These are phyloP conservation scores for Brachirus orientalis DNA, from an alignment of 2,113 vertebrate genomes.

Conservation along the genomic window DNA sequence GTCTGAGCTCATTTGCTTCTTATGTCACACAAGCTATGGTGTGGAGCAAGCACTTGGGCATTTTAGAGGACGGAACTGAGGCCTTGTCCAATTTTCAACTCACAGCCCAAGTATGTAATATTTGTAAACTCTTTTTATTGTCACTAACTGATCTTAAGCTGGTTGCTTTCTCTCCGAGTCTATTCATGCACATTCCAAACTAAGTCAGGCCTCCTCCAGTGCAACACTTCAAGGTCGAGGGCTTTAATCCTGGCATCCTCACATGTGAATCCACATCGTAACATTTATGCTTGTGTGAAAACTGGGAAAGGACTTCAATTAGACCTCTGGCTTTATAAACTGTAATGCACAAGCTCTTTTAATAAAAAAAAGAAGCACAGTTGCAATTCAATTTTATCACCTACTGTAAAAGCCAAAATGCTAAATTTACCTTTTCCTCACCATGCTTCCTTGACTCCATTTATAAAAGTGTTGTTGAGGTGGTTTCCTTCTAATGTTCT, in stretches of 20 bases:
- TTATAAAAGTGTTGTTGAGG: constrained; percentile 3
- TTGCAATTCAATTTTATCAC: constrained; percentile 26
- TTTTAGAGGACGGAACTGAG: background rate
- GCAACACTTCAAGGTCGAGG: constrained; percentile 10
- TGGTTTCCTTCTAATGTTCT: constrained; percentile 38
- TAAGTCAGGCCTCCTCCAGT: background rate
- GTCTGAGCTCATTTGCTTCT: constrained; percentile 12
- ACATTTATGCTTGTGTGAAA: constrained; percentile 55
- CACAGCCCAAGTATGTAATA: background rate
- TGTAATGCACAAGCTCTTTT: constrained; percentile 36
- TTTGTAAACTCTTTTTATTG: background rate
- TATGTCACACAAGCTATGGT: constrained; percentile 34
- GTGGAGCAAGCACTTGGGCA: constrained; percentile 7
- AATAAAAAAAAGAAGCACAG: background rate
- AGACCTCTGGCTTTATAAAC: constrained; percentile 38
- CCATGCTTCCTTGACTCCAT: background rate
- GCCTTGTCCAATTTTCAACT: background rate
- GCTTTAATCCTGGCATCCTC: constrained; percentile 28
- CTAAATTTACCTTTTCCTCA: constrained; percentile 2
- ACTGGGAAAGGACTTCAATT: constrained; percentile 53
- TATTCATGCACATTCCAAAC: constrained; percentile 33
- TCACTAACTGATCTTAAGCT: background rate
- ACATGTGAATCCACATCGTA: constrained; percentile 41
- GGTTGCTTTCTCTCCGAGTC: background rate
- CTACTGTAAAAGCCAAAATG: constrained; percentile 3